Evolutionary conservation across 2,797 vertebrate species (phyloP), one percentile per base, ranked within the genome.

Genomic region (Typhlichthys eigenmanni): DNA sequence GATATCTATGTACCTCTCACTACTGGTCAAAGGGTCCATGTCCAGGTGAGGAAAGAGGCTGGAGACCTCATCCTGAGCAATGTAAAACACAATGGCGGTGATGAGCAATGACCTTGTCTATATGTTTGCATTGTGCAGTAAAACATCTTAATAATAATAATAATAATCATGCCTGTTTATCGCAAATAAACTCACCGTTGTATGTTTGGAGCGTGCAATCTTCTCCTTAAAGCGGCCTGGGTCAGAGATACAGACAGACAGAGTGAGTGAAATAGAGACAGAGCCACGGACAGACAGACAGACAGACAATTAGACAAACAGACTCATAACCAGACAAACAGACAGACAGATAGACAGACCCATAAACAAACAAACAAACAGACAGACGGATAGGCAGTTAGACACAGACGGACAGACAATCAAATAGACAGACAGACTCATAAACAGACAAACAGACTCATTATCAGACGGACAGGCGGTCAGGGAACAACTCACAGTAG

Each of bases 1-100:
- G 1, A 38, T 38, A 19, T 38, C 56, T 69, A 12, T 64, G 60
- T 86, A 96, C 98, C 96, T 95, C 74, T 99, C 98, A 63, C 89
- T 91, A 88, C 94, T 94, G 59, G 93, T 97, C 95, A 99, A 91
- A 60, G 95, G 95, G 85, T 97, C 97, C 95, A 98, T 96, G 85
- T 97, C 94, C 45, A 96, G 92, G 50, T 96, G 95, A 1, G 95
- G 95, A 0, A 93, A 93, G 78, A 96, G 82, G 92, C 91, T 65
- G 69, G 91, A 83, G 1, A 89, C 91, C 80, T 95, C 94, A 57
- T 96, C 94, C 88, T 90, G 71, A 48, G 16, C 43, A n/a, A n/a
- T n/a, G 16, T 14, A 69, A 47, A 57, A 24, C 4, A 13, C 66
- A 55, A 55, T 1, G 17, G 14, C 9, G 49, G 6, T 10, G 13